Evolutionary conservation across 2,888 invertebrate species (phyloP).

Genomic region (Erebia ligea): DNA sequence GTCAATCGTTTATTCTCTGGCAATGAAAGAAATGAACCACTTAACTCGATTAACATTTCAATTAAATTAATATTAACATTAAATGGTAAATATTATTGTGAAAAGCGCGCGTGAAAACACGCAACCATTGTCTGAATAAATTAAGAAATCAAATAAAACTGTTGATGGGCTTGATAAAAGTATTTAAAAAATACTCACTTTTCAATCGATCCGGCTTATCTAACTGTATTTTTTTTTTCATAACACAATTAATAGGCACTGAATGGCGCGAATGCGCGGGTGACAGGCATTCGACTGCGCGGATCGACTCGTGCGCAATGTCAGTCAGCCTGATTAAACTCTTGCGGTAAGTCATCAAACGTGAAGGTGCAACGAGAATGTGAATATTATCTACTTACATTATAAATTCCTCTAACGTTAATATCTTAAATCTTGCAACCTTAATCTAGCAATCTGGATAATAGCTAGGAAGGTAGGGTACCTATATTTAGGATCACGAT

Average conservation of each 20-base stretch:
- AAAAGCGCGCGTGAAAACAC: constrained; percentile 13
- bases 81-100: neutral
- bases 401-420: neutral
- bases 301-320: constrained; percentile 37
- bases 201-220: constrained; percentile 7
- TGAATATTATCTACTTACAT: constrained; percentile 5
- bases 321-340: constrained; percentile 27
- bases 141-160: neutral
- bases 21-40: neutral
- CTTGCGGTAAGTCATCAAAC: constrained; percentile 31
- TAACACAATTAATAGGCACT: constrained; percentile 30
- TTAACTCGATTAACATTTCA: neutral
- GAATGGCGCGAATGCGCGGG: constrained; percentile 19
- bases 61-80: neutral
- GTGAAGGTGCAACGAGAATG: constrained; percentile 24
- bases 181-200: constrained; percentile 24
- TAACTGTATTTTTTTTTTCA: constrained; percentile 25
- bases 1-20: neutral
- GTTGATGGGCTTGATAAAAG: neutral
- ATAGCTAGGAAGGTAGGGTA: neutral
- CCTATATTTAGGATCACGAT: neutral
- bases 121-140: neutral
- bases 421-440: neutral
- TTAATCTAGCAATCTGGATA: neutral
- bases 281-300: constrained; percentile 36